Evolutionary conservation across 2,888 invertebrate genomes (phyloP).

Genomic region (Byasa hedistus): DNA sequence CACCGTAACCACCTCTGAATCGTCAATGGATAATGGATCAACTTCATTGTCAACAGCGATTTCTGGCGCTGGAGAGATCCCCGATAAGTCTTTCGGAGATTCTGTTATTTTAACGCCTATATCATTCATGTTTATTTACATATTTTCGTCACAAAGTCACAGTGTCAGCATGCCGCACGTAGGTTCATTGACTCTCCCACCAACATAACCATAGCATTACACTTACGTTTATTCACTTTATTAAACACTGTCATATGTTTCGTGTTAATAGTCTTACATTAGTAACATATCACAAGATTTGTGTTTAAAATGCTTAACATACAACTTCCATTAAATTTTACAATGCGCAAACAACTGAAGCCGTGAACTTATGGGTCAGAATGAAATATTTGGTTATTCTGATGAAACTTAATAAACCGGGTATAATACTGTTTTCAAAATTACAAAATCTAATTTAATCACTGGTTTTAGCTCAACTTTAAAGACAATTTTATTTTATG

Average conservation of each 20-base stretch:
- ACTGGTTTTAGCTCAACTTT: constrained; percentile 11
- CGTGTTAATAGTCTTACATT: constrained; percentile 31
- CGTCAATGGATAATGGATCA: constrained; percentile 68
- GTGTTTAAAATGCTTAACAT: constrained; percentile 52
- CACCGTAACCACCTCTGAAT: constrained; percentile 43
- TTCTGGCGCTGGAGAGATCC: constrained; percentile 52
- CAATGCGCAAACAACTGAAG: constrained; percentile 62
- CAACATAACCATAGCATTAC: constrained; percentile 51
- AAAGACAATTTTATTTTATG: constrained; percentile 29
- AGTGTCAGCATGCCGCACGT: constrained; percentile 67
- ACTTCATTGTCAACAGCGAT: constrained; percentile 57
- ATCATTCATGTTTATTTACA: constrained; percentile 80
- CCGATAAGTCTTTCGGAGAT: constrained; percentile 61
- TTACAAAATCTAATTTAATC: constrained; percentile 8
- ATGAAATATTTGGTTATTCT: constrained; percentile 48
- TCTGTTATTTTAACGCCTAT: constrained; percentile 72
- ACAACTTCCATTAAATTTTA: constrained; percentile 64
- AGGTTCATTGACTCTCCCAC: constrained; percentile 67
- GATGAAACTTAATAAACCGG: constrained; percentile 35
- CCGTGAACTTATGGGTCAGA: constrained; percentile 69
- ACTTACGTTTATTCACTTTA: constrained; percentile 35
- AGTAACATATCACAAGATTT: constrained; percentile 37
- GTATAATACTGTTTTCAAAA: constrained; percentile 33
- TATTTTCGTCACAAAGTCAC: constrained; percentile 71
- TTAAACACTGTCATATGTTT: constrained; percentile 27